Evolutionary conservation across 1,140 invertebrate species (phyloP).

Genomic region (Campoletis sonorensis): DNA sequence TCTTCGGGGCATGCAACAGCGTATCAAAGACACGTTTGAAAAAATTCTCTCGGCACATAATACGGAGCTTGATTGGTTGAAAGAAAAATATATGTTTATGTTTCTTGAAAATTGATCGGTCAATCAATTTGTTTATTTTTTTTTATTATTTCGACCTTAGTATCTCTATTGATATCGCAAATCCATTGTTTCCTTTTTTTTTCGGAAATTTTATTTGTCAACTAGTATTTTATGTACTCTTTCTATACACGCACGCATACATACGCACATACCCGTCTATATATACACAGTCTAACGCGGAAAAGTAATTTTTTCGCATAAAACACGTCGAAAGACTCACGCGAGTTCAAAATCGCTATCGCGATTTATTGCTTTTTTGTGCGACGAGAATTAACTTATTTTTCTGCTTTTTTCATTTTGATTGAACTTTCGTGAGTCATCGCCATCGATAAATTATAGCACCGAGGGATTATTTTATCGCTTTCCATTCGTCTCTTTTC

Average conservation of each 20-base stretch:
- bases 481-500: too few species aligned
- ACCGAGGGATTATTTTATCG: too few species aligned
- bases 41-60: background rate
- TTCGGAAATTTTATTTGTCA: background rate
- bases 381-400: background rate
- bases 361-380: slow-evolving; percentile 11
- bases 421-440: background rate
- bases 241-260: slow-evolving; percentile 12
- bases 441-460: too few species aligned
- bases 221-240: slow-evolving; percentile 5
- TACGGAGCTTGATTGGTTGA: background rate
- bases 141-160: background rate
- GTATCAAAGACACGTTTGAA: background rate
- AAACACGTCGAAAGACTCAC: background rate
- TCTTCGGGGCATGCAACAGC: too few species aligned
- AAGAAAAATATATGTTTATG: slow-evolving; percentile 16
- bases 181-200: background rate
- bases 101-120: background rate
- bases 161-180: slow-evolving; percentile 7
- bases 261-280: slow-evolving; percentile 7
- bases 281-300: background rate
- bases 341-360: background rate
- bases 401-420: background rate
- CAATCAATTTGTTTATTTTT: too few species aligned
- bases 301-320: slow-evolving; percentile 7